A percentile compares a stretch with the other conserved stretches of the same genome.
Evolutionary conservation across 2,113 vertebrate species (phyloP).

Genomic region (Malaclemys terrapin): DNA sequence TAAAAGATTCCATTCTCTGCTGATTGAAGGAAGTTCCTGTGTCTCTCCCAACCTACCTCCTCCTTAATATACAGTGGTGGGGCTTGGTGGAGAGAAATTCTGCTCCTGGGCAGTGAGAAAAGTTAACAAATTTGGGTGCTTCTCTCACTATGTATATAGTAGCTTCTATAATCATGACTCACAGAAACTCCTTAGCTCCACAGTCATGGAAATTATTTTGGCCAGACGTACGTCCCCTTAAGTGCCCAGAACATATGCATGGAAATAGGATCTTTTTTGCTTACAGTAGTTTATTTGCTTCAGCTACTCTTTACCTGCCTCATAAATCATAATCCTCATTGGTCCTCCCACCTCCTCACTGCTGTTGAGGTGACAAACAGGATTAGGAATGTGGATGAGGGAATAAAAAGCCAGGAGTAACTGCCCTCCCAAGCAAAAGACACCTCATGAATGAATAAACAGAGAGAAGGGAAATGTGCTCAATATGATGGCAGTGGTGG

Average conservation of each 20-base stretch:
- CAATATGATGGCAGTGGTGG: neutral
- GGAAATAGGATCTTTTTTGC: neutral
- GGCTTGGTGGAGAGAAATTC: neutral
- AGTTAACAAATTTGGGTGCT: neutral
- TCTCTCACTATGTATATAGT: neutral
- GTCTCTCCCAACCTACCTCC: neutral
- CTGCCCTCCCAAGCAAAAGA: neutral
- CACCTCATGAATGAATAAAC: neutral
- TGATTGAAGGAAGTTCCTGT: neutral
- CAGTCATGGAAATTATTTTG: neutral
- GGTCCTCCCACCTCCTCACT: neutral
- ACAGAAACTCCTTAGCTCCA: neutral
- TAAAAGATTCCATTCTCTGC: neutral
- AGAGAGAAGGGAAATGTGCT: neutral
- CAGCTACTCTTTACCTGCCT: fast-evolving
- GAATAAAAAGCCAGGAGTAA: neutral
- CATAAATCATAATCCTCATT: fast-evolving
- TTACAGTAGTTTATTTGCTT: neutral
- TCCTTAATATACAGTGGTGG: neutral
- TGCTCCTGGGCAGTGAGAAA: neutral
- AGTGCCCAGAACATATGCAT: neutral
- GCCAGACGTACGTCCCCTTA: neutral
- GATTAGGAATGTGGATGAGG: neutral
- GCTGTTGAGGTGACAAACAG: neutral
- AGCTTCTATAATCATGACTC: neutral